A percentile compares a stretch with the other conserved stretches of the same genome.
Conservation (phyloP, 1,140 invertebrate genomes). For the Globodera ellingtonae region DNA sequence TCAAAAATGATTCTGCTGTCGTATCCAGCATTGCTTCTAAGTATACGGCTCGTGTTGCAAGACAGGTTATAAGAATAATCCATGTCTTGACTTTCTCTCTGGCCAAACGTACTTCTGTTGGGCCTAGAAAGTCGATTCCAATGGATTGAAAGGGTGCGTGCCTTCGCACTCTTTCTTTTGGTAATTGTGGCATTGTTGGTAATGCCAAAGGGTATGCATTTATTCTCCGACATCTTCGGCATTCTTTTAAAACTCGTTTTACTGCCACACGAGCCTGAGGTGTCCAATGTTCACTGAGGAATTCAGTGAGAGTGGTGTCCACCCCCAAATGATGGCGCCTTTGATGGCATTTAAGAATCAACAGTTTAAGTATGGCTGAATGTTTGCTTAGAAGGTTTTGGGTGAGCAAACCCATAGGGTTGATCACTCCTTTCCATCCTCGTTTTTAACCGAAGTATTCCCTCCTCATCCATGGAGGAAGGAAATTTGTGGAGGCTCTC, state of each 20-base stretch:
- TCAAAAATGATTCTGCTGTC: slow-evolving; percentile 1
- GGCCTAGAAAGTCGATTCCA: slow-evolving; percentile 26
- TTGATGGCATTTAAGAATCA: slow-evolving; percentile 10
- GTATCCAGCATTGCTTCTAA: neutral
- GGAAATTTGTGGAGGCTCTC: no score
- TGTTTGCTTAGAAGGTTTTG: no score
- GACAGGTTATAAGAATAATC: neutral
- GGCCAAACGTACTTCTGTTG: neutral
- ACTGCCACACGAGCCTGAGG: slow-evolving; percentile 19
- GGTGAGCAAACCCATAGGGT: no score
- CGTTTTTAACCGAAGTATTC: no score
- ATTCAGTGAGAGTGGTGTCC: slow-evolving; percentile 18
- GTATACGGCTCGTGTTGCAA: neutral
- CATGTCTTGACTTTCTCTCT: neutral
- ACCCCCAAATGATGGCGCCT: slow-evolving; percentile 7
- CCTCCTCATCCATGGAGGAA: no score
- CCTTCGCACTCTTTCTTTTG: slow-evolving; percentile 4
- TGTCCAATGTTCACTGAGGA: slow-evolving; percentile 19
- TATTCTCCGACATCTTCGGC: slow-evolving; percentile 10
- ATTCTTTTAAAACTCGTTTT: neutral
- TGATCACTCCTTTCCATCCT: no score
- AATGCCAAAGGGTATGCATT: slow-evolving; percentile 10
- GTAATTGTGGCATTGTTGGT: slow-evolving; percentile 16
- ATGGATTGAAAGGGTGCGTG: slow-evolving; percentile 12
- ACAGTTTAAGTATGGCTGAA: no score